Conservation (phyloP, 2,113 vertebrate genomes). For the Myotis lucifugus region DNA sequence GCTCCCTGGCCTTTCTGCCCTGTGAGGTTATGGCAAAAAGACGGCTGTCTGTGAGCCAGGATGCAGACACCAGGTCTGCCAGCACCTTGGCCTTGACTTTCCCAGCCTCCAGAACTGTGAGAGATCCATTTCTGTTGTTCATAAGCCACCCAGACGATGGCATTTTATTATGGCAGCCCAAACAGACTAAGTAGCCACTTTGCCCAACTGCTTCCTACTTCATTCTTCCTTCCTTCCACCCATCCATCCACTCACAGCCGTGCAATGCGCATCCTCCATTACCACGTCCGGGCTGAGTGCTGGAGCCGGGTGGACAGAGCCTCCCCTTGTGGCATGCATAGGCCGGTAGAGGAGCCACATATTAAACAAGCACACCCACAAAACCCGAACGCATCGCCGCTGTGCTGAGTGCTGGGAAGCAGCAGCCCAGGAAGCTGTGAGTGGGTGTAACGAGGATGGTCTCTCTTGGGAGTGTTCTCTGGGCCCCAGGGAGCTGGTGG, state of each 20-base stretch:
- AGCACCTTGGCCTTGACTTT: neutral
- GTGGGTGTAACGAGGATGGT: neutral
- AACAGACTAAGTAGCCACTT: neutral
- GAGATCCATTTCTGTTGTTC: neutral
- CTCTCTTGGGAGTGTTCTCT: slow-evolving; percentile 17
- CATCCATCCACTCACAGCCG: neutral
- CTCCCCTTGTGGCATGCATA: neutral
- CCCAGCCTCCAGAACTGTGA: neutral
- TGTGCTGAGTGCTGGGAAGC: neutral
- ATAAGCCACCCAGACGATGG: neutral
- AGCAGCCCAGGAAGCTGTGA: neutral
- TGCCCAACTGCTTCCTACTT: neutral
- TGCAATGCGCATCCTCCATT: neutral
- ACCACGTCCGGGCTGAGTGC: neutral
- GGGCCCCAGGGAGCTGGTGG: slow-evolving; percentile 14
- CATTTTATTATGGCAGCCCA: neutral
- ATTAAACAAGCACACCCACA: slow-evolving; percentile 15
- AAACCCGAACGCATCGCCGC: neutral
- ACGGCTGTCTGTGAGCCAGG: neutral
- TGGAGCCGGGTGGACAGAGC: neutral
- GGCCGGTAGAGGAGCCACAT: neutral
- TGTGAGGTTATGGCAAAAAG: neutral
- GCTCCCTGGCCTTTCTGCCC: neutral
- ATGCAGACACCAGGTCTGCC: neutral
- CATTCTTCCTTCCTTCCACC: neutral